Base-by-base conservation (phyloP, 2,888 invertebrate genomes). In the Cerastoderma edule region DNA sequence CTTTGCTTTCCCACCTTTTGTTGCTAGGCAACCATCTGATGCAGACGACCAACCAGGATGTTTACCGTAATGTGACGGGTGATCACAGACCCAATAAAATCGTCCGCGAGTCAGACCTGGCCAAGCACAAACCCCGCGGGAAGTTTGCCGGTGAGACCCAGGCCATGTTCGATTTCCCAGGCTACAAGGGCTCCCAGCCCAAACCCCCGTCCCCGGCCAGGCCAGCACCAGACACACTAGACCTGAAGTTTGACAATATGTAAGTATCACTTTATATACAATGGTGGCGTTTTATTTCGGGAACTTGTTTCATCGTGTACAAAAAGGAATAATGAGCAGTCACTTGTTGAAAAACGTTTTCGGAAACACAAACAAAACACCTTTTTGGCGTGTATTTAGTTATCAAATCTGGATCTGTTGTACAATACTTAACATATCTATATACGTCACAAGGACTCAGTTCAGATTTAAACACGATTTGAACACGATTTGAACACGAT, bases 211-310 rank as follows among this genome's bases (percentile, higher is more conserved):
- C 74, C 30, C 78, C 89, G 5, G 86, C 87, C 0, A 84, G 86
- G 19, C 92, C 92, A 5, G 88, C 91, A 0, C 89, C 87, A 1
- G 82, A 88, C 10, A 90, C 90, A 6, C 87, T 92, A 4, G 88
- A 91, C 54, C 76, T 91, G 4, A 88, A 85, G 71, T 91, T 89
- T 83, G 86, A 91, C 63, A 88, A 91, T 79, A 87, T 71, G 92
- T 90, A 80, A 80, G 88, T 78, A n/a, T n/a, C n/a, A n/a, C n/a
- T n/a, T n/a, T n/a, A n/a, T n/a, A n/a, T n/a, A n/a, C n/a, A n/a
- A n/a, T n/a, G n/a, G n/a, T n/a, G n/a, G n/a, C n/a, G n/a, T n/a
- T n/a, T n/a, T n/a, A n/a, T n/a, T n/a, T n/a, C n/a, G n/a, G n/a
- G n/a, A n/a, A n/a, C n/a, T n/a, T n/a, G n/a, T n/a, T n/a, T n/a